Evolutionary conservation across 2,888 invertebrate genomes (phyloP).

Genomic region (Glaucopsyche alexis): DNA sequence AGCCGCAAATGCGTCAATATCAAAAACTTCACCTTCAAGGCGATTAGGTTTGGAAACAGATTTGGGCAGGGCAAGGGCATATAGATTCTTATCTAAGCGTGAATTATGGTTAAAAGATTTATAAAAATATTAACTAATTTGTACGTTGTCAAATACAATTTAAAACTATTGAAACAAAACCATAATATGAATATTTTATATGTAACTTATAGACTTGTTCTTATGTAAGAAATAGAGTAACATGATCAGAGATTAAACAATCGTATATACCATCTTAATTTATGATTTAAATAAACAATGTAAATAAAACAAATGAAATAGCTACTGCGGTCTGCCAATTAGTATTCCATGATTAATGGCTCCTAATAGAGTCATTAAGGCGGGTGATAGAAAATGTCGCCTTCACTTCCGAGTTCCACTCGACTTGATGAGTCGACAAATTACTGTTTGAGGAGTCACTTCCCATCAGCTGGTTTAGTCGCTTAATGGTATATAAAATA

Average conservation of each 20-base stretch:
- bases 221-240: not conserved
- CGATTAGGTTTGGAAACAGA: constrained; percentile 8
- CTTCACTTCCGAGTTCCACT: constrained; percentile 27
- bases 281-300: not conserved
- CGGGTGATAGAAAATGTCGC: not conserved
- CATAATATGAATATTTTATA: too few species aligned
- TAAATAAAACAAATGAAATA: not conserved
- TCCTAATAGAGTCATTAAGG: constrained; percentile 22
- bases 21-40: constrained; percentile 24
- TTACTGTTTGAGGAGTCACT: not conserved
- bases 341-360: constrained; percentile 8
- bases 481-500: not conserved
- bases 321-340: not conserved
- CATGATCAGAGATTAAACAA: not conserved
- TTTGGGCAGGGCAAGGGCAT: constrained; percentile 17
- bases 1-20: constrained; percentile 33
- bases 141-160: not conserved
- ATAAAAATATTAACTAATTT: not conserved
- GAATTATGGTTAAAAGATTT: not conserved
- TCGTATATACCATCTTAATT: not conserved
- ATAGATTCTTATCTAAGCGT: not conserved
- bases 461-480: not conserved
- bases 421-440: constrained; percentile 6
- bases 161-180: not conserved
- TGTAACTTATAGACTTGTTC: too few species aligned